phyloP scores from a whole-genome alignment of 2,888 invertebrate species.

The Palloptera scutellata region DNA sequence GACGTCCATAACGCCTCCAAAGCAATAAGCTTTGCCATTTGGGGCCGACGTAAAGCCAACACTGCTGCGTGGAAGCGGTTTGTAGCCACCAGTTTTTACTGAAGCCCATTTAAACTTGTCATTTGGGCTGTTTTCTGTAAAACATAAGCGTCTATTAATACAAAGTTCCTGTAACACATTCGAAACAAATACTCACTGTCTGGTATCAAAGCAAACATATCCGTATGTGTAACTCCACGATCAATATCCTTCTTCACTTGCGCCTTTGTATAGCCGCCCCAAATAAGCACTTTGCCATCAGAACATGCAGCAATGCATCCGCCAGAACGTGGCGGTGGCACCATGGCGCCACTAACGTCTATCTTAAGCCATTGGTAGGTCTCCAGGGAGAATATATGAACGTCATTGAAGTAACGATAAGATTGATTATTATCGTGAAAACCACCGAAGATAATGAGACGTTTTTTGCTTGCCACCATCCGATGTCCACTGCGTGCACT shows the following conservation, averaged over 20 bases:
- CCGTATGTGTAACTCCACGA: constrained; percentile 74
- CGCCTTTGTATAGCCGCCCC: constrained; percentile 82
- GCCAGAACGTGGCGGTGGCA: constrained; percentile 82
- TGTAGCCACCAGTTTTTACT: constrained; percentile 73
- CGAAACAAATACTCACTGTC: constrained; percentile 67
- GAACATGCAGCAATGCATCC: constrained; percentile 68
- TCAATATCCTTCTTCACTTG: constrained; percentile 78
- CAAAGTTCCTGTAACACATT: not conserved
- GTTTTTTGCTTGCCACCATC: constrained; percentile 82
- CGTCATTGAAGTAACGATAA: constrained; percentile 89
- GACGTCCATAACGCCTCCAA: constrained; percentile 86
- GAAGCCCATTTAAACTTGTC: constrained; percentile 78
- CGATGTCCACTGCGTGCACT: constrained; percentile 88
- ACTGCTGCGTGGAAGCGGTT: constrained; percentile 74
- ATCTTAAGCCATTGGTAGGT: constrained; percentile 81
- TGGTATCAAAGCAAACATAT: constrained; percentile 73
- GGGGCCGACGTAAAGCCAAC: constrained; percentile 72
- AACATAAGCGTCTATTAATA: not conserved
- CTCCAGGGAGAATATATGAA: constrained; percentile 82
- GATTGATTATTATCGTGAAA: constrained; percentile 89
- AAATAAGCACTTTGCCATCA: constrained; percentile 74
- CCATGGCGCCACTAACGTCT: constrained; percentile 69
- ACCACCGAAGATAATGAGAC: constrained; percentile 87
- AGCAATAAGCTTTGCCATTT: constrained; percentile 77
- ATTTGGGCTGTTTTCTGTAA: constrained; percentile 69